A percentile compares a stretch with the other conserved stretches of the same genome.
These are phyloP conservation scores for Pongo pygmaeus DNA, from an alignment of 2,113 vertebrate genomes.

Conservation along the genomic window DNA sequence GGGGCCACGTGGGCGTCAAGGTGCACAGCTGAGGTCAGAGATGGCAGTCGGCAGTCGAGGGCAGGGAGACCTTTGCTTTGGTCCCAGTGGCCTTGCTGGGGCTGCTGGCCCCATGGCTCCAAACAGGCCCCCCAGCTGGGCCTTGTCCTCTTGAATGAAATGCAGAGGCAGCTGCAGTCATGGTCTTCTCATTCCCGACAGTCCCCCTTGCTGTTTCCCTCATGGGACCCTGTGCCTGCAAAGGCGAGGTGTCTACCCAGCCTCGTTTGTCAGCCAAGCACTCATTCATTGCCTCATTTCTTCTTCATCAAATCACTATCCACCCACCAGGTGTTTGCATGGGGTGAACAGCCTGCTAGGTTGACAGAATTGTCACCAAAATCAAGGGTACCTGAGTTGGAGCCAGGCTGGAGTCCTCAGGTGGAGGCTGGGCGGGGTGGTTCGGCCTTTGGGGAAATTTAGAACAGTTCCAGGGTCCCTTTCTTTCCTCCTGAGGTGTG, in stretches of 20 bases:
- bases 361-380: background rate
- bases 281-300: background rate
- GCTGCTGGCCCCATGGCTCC: background rate
- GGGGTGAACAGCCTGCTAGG: background rate
- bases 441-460: background rate
- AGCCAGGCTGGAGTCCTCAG: background rate
- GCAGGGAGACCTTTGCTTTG: background rate
- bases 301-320: background rate
- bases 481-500: background rate
- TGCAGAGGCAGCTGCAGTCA: rapidly evolving
- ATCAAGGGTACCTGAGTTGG: background rate
- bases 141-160: background rate
- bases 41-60: rapidly evolving
- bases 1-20: background rate
- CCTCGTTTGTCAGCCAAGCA: background rate
- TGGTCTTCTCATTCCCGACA: background rate
- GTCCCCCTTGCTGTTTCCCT: background rate
- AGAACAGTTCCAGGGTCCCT: background rate
- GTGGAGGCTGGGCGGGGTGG: background rate
- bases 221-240: background rate
- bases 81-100: background rate
- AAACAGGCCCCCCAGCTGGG: background rate
- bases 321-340: background rate
- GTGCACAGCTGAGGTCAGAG: background rate
- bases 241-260: background rate